Conservation (phyloP, 2,113 vertebrate species). For the Gadus chalcogrammus region DNA sequence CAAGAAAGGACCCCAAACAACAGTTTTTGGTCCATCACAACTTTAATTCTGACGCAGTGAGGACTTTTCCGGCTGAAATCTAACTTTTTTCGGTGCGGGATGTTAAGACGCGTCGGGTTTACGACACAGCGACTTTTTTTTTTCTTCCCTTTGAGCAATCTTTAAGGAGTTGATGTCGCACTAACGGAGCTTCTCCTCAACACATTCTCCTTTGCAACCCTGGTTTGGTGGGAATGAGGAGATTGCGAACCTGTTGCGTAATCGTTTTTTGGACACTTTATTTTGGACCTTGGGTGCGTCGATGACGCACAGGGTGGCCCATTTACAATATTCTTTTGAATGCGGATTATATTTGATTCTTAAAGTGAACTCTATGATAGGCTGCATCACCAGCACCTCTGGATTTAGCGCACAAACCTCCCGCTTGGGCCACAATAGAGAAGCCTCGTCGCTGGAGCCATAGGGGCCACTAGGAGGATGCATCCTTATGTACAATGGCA, state of each 20-base stretch:
- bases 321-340: constrained; percentile 1
- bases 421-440: too few species aligned
- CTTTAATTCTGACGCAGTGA: too few species aligned
- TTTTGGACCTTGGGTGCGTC: constrained; percentile 31
- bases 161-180: constrained; percentile 36
- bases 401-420: too few species aligned
- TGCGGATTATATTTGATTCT: constrained; percentile 20
- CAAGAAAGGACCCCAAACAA: constrained; percentile 18
- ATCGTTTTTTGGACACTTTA: not conserved
- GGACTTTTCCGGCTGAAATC: constrained; percentile 3
- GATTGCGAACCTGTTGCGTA: constrained; percentile 16
- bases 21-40: not conserved
- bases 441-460: too few species aligned
- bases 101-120: constrained; percentile 16
- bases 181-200: constrained; percentile 12
- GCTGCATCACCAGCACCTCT: too few species aligned
- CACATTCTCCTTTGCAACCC: constrained; percentile 22
- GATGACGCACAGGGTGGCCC: constrained; percentile 39
- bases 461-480: constrained; percentile 72
- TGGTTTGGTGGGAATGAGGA: constrained; percentile 39
- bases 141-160: not conserved
- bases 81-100: constrained; percentile 18
- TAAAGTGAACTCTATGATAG: not conserved
- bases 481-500: constrained; percentile 73
- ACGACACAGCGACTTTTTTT: constrained; percentile 13